Base-by-base conservation (phyloP, 64 coral and sea anemone species). In the Actinia equina region DNA sequence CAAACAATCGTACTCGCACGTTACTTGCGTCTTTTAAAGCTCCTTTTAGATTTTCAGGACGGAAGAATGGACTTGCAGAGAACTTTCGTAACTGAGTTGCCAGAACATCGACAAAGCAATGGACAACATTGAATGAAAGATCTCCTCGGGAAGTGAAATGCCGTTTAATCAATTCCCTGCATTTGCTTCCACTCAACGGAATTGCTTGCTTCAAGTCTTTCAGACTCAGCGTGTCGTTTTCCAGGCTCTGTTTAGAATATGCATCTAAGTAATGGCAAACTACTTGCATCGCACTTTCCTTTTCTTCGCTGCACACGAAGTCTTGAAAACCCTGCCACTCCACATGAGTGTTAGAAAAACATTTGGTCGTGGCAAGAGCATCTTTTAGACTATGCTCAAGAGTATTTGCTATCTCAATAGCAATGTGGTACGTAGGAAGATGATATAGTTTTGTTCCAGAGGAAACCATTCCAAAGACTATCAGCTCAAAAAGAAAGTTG, bases 401-500 rank as follows among this genome's bases (percentile, higher is more conserved):
- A 7, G 93, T 95, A 46, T 91, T 94, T n/a, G 93, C 88, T 85
- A 95, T 91, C 77, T 95, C 93, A n/a, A 95, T 88, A 60, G 82
- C 91, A 17, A 95, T 55, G 5, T 80, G 58, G 17, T 91, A 55
- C 10, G 89, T 88, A 63, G 89, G 93, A 13, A 91, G 69, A 25
- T 95, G 93, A 62, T 67, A 95, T 8, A 95, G 20, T 19, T 69
- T 65, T 17, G 93, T 95, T 55, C 85, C 89, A 52, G 58, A 88
- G 17, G 93, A 91, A 85, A 85, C 85, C 93, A 91, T 91, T 42
- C 93, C 89, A 30, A 91, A n/a, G n/a, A 80, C 82, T 65, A 95
- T 84, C 4, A 88, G 86, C 71, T 95, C 78, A 84, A 95, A 95
- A 14, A 95, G 54, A 42, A 95, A 91, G 17, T 59, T 95, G 44